Percentiles rank a stretch among this genome's conserved stretches.
Conservation (phyloP, 2,888 invertebrate genomes). For the Epinotia brunnichana region DNA sequence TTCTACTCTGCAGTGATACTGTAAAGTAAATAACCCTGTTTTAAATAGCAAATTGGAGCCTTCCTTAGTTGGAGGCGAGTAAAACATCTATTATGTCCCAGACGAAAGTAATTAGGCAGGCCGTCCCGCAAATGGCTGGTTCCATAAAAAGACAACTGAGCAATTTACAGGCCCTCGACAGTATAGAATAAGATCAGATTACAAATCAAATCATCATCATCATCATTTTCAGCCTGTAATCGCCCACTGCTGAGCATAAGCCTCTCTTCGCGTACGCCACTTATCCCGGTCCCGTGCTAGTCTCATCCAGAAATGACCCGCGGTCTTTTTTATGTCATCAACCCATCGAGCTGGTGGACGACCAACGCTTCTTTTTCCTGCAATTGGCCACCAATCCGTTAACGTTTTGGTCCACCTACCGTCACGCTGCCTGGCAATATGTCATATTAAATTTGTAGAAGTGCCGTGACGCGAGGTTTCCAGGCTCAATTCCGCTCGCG, state of each 20-base stretch:
- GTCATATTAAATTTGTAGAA: slow-evolving; percentile 20
- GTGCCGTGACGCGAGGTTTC: slow-evolving; percentile 9
- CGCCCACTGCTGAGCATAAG: too few relatives aligned
- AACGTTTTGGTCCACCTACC: too few relatives aligned
- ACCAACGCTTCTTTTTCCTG: too few relatives aligned
- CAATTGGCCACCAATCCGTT: too few relatives aligned
- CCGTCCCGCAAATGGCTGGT: slow-evolving; percentile 32
- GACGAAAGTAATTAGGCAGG: slow-evolving; percentile 39
- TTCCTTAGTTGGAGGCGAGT: slow-evolving; percentile 32
- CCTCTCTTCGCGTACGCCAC: too few relatives aligned
- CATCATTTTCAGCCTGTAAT: too few relatives aligned
- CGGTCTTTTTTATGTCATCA: too few relatives aligned
- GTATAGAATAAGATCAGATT: not conserved
- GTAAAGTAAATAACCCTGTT: slow-evolving; percentile 35
- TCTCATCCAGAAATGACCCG: too few relatives aligned
- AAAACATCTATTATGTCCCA: slow-evolving; percentile 42
- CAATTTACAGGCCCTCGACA: slow-evolving; percentile 10
- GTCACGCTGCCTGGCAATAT: too few relatives aligned
- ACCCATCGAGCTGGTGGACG: too few relatives aligned
- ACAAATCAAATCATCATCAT: too few relatives aligned
- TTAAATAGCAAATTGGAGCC: slow-evolving; percentile 34
- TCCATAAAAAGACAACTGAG: slow-evolving; percentile 24
- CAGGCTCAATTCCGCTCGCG: slow-evolving; percentile 11
- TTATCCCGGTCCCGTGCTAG: too few relatives aligned
- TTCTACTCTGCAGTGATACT: slow-evolving; percentile 23